Base-by-base conservation (phyloP, 2,113 vertebrate genomes). In the Hippocampus barbouri region DNA sequence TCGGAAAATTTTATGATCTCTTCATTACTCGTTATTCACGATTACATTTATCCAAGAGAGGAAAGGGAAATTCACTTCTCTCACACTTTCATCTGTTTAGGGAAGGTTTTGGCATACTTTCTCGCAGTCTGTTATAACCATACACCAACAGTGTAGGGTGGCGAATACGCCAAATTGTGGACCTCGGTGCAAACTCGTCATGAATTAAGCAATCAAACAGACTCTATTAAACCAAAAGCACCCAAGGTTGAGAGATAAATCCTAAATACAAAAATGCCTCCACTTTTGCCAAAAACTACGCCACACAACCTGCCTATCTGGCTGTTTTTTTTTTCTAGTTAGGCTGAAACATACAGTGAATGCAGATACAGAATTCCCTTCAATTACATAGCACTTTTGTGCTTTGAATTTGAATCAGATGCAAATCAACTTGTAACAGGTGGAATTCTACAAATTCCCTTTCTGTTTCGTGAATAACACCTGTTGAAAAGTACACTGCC, bases 401-500 rank as follows among this genome's bases (percentile, higher is more conserved):
- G 27, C n/a, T 16, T 38, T 60, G 15, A 43, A 18, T 65, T 18
- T 70, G 54, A 51, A 43, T 59, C 40, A 53, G 49, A 53, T 2
- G 11, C 20, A 60, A 62, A 40, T 73, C 57, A 41, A 20, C 6
- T 21, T 25, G 40, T 34, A 73, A 65, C 53, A 34, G 60, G 49
- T 51, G 68, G 34, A 3, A 75, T 76, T 72, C 56, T 34, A 60
- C 68, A 74, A 64, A 69, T 73, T 12, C 11, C 56, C 7, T 59
- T 71, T 80, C 14, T 78, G 60, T 66, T 61, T 61, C 11, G 9
- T 76, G 49, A 75, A 72, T 70, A n/a, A 72, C n/a, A 72, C 69
- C 78, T 54, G 75, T 77, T 69, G 79, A 72, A 71, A 69, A 64
- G 80, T 72, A 21, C 16, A 73, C 61, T 43, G 68, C 70, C 78